phyloP scores from a whole-genome alignment of 2,888 invertebrate species.

The Meloe dianella region DNA sequence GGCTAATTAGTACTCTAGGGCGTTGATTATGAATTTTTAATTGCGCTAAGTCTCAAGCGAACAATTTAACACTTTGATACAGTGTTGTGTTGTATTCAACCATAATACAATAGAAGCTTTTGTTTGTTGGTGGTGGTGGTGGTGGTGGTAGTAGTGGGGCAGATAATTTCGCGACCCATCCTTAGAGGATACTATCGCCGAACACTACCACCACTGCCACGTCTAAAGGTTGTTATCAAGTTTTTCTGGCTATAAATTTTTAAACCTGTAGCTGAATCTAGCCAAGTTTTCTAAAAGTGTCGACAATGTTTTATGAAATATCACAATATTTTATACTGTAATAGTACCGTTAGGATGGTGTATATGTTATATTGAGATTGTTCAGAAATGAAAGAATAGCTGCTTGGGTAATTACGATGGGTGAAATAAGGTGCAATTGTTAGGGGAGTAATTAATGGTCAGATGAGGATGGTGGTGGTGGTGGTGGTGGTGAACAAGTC shows the following conservation, averaged over 20 bases:
- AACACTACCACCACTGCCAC: neutral
- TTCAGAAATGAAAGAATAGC: conserved; percentile 26
- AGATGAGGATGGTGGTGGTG: conserved; percentile 41
- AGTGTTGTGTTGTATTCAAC: neutral
- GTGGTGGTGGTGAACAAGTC: neutral
- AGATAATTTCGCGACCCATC: neutral
- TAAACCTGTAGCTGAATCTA: conserved; percentile 23
- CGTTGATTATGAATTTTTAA: conserved; percentile 11
- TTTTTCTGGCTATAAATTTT: conserved; percentile 20
- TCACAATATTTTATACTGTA: conserved; percentile 35
- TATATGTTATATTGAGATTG: neutral
- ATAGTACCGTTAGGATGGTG: conserved; percentile 31
- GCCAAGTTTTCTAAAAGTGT: conserved; percentile 20
- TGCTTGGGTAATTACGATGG: conserved; percentile 48
- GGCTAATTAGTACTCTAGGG: neutral
- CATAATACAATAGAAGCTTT: neutral
- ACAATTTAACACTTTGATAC: conserved; percentile 3
- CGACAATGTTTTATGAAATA: conserved; percentile 29
- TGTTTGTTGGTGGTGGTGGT: neutral
- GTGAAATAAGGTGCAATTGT: conserved; percentile 48
- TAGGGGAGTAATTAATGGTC: conserved; percentile 45
- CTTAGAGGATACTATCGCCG: neutral
- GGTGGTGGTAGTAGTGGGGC: neutral
- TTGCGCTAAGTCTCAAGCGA: neutral
- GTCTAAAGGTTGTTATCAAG: conserved; percentile 9